phyloP scores from a whole-genome alignment of 2,888 invertebrate species.

The Zaprionus obscuricornis region DNA sequence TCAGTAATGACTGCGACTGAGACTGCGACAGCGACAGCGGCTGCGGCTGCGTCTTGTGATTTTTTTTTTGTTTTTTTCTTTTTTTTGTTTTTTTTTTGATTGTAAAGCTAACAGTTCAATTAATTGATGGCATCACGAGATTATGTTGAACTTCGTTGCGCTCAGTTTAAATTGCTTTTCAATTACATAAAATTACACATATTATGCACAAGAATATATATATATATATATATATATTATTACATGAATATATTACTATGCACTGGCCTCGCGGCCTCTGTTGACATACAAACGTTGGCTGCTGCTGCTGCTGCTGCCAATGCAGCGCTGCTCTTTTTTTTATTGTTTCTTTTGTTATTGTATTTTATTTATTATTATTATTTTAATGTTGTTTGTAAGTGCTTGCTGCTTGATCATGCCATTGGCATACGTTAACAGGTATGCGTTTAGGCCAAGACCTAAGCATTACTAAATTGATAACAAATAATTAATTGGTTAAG shows the following conservation, averaged over 20 bases:
- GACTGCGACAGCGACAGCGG: not conserved
- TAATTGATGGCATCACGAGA: conserved; percentile 62
- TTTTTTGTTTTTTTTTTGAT: too few relatives aligned
- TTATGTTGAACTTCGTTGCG: conserved; percentile 42
- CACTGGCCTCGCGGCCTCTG: too few relatives aligned
- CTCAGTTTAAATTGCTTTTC: conserved; percentile 51
- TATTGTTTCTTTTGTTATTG: conserved; percentile 25
- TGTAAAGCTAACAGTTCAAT: conserved; percentile 37
- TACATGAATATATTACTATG: not conserved
- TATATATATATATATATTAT: not conserved
- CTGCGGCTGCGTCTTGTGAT: conserved; percentile 46
- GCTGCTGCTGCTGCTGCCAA: conserved; percentile 12
- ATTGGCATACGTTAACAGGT: conserved; percentile 24
- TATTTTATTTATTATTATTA: not conserved
- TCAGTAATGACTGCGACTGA: conserved; percentile 17
- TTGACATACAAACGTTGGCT: conserved; percentile 51
- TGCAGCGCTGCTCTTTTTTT: not conserved
- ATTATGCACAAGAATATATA: not conserved
- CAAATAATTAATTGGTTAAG: conserved; percentile 57
- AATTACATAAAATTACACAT: conserved; percentile 70
- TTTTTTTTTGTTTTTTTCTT: too few relatives aligned
- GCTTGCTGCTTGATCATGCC: not conserved
- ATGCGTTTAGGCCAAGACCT: conserved; percentile 24
- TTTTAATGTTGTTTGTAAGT: not conserved
- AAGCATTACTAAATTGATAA: conserved; percentile 61